These are phyloP conservation scores for Dicranocentrus wangi DNA, from an alignment of 2,888 invertebrate species.

Conservation along the genomic window DNA sequence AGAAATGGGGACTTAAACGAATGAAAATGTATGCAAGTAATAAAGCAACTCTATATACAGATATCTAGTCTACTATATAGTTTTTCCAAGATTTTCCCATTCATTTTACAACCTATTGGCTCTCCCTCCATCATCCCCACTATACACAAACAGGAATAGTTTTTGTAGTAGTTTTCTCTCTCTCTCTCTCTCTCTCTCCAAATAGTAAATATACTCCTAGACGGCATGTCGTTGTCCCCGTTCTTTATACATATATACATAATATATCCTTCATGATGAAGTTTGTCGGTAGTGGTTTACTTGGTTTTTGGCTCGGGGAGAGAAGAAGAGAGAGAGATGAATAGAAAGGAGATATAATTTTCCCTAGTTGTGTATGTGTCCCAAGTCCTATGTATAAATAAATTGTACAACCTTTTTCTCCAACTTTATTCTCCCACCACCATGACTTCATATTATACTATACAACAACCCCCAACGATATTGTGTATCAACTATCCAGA, in stretches of 20 bases:
- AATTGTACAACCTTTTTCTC: slow-evolving; percentile 24
- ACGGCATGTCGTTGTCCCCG: too few relatives aligned
- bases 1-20: slow-evolving; percentile 29
- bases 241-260: too few relatives aligned
- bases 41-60: slow-evolving; percentile 9
- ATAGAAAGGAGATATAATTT: slow-evolving; percentile 37
- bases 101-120: too few relatives aligned
- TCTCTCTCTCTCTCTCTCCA: too few relatives aligned
- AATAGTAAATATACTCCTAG: too few relatives aligned
- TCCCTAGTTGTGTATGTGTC: too few relatives aligned
- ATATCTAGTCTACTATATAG: not conserved
- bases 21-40: slow-evolving; percentile 24
- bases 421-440: slow-evolving; percentile 23
- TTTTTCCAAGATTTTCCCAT: not conserved
- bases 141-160: too few relatives aligned
- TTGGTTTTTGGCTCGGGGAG: slow-evolving; percentile 51
- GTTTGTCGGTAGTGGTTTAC: slow-evolving; percentile 45
- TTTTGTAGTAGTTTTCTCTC: too few relatives aligned
- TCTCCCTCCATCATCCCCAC: too few relatives aligned
- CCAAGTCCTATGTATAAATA: slow-evolving; percentile 31
- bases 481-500: slow-evolving; percentile 1
- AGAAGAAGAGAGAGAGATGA: slow-evolving; percentile 37
- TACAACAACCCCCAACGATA: too few relatives aligned
- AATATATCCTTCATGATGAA: slow-evolving; percentile 38
- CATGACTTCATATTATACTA: slow-evolving; percentile 11